Base-by-base conservation (phyloP, 2,888 invertebrate genomes). In the Ashinkailepas kermadecensis region DNA sequence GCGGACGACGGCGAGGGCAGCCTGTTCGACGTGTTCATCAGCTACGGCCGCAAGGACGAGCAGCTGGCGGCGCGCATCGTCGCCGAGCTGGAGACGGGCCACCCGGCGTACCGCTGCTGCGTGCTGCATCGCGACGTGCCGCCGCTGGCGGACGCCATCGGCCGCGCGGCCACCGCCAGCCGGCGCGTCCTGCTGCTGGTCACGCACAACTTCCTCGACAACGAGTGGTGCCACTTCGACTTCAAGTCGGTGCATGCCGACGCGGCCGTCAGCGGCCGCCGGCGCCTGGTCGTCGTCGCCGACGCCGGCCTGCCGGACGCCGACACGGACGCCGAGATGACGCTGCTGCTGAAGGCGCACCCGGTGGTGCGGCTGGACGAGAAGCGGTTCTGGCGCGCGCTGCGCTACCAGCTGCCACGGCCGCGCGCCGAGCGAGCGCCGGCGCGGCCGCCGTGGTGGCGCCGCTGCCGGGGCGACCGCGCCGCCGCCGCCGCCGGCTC, bases 11-110 rank as follows among this genome's bases (percentile, higher is more conserved):
- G 83, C 64, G 83, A 82, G 54, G 82, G 80, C 64, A 87, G 87
- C 78, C 92, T 95, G 85, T 91, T 95, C 80, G 98, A 99, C 88
- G 97, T 96, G 81, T 98, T 97, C 89, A 92, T 99, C 85, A 94
- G 95, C 86, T 98, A 98, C 89, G 95, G 95, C 87, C 93, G 94
- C 83, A 94, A 95, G 88, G 97, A 97, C 88, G 95, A 96, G 87
- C 92, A 93, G 81, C 96, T 96, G 67, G 93, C 93, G 85, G 94
- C 96, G 88, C 94, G 95, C 86, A 89, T 97, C 86, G 94, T 94
- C 81, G 93, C 95, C 54, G 94, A 95, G 81, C 90, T 97, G 84
- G 96, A 97, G 89, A 91, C 91, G 83, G 91, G 92, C 83, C 92
- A 93, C 86, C 92, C 93, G 15, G 84, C 85, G 54, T 97, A 95